phyloP scores from a whole-genome alignment of 92 coral and sea anemone genomes.

The Actinostola sp. region DNA sequence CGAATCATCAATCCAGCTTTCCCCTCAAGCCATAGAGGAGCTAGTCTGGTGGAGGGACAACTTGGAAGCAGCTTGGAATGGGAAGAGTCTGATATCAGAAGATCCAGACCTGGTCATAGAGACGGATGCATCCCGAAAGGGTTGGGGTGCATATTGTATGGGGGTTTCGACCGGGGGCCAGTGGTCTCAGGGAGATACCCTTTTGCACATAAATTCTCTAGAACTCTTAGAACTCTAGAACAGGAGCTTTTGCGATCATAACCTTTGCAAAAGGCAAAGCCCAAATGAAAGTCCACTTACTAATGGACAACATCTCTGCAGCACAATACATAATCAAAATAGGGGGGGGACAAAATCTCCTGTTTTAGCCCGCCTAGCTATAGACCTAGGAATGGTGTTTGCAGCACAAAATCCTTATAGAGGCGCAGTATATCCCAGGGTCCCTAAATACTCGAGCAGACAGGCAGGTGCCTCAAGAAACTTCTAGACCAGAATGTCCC shows the following conservation, averaged over 20 bases:
- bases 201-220: slow-evolving; percentile 52
- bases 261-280: slow-evolving; percentile 28
- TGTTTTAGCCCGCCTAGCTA: slow-evolving; percentile 40
- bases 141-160: slow-evolving; percentile 70
- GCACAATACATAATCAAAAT: slow-evolving; percentile 41
- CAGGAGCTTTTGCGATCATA: slow-evolving; percentile 60
- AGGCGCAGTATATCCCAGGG: slow-evolving; percentile 61
- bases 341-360: slow-evolving; percentile 52
- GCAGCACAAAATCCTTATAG: slow-evolving; percentile 32
- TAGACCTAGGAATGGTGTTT: slow-evolving; percentile 49
- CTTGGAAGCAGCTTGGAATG: slow-evolving; percentile 71
- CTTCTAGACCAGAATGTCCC: slow-evolving; percentile 33
- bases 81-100: slow-evolving; percentile 36
- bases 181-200: slow-evolving; percentile 44
- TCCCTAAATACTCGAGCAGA: slow-evolving; percentile 49
- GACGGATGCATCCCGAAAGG: slow-evolving; percentile 65
- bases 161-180: slow-evolving; percentile 51
- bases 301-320: slow-evolving; percentile 54
- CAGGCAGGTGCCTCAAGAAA: slow-evolving; percentile 43
- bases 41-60: slow-evolving; percentile 65
- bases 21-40: slow-evolving; percentile 59
- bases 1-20: slow-evolving; percentile 31
- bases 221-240: slow-evolving; percentile 56
- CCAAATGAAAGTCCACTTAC: slow-evolving; percentile 25
- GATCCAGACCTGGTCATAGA: slow-evolving; percentile 56